Conservation (phyloP, 2,113 vertebrate genomes). For the Haemorhous mexicanus region DNA sequence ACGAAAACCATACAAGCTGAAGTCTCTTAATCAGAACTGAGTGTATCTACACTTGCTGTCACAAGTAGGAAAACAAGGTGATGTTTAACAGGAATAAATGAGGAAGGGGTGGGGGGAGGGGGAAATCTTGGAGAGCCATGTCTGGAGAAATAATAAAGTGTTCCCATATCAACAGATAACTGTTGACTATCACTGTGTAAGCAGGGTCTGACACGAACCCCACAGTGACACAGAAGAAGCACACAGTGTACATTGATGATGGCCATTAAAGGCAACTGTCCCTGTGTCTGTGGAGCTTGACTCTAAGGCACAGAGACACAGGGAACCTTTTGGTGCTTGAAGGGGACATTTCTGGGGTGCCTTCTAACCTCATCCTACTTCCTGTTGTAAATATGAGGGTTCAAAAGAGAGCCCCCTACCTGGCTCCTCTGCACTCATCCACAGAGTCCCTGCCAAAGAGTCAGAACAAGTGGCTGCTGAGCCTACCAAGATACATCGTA, state of each 20-base stretch:
- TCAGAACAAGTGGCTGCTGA: not conserved
- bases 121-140: not conserved
- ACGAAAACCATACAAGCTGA: not conserved
- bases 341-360: accelerated
- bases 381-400: too few relatives aligned
- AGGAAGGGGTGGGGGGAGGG: not conserved
- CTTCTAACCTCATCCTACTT: not conserved
- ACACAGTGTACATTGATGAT: accelerated
- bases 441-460: not conserved
- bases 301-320: not conserved
- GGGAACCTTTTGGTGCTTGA: not conserved
- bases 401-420: not conserved
- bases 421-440: not conserved
- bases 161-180: not conserved
- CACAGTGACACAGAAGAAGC: not conserved
- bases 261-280: not conserved
- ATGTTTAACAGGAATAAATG: not conserved
- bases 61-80: not conserved
- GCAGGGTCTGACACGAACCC: not conserved
- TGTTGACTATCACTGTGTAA: not conserved
- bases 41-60: not conserved
- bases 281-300: not conserved
- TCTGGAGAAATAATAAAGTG: not conserved
- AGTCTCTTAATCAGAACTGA: not conserved
- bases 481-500: not conserved